Evolutionary conservation across 2,113 vertebrate species (phyloP).

Genomic region (Pollachius pollachius): DNA sequence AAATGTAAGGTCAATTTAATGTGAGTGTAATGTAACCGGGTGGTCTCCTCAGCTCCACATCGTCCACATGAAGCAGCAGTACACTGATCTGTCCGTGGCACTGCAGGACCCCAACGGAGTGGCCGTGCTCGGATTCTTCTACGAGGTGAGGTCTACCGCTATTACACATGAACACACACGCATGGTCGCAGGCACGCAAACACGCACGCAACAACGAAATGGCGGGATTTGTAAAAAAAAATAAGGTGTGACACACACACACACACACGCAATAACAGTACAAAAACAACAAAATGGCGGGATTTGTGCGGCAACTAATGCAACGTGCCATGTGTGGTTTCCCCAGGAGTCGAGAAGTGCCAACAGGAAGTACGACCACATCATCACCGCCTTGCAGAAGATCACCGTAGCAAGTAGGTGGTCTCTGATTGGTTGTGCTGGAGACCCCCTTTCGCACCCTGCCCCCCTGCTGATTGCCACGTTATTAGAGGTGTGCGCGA

Average conservation of each 20-base stretch:
- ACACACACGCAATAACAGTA: too few relatives aligned
- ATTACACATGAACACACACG: not conserved
- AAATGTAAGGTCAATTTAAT: too few relatives aligned
- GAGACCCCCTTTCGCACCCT: not conserved
- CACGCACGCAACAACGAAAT: not conserved
- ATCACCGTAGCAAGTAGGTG: constrained; percentile 52
- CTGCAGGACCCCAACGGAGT: constrained; percentile 59
- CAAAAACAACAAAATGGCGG: too few relatives aligned
- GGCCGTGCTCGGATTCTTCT: constrained; percentile 87
- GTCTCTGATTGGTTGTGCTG: constrained; percentile 3
- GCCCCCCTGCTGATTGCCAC: not conserved
- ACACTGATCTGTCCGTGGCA: constrained; percentile 22
- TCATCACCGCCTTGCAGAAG: constrained; percentile 51
- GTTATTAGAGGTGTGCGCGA: too few relatives aligned
- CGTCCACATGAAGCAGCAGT: constrained; percentile 80
- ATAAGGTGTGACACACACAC: too few relatives aligned
- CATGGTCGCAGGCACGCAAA: too few relatives aligned
- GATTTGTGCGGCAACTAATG: not conserved
- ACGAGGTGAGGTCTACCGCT: constrained; percentile 71
- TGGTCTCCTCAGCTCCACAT: constrained; percentile 79
- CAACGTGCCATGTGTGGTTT: constrained; percentile 16
- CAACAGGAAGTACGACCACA: constrained; percentile 67
- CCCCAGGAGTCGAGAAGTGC: constrained; percentile 60
- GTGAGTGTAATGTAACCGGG: too few relatives aligned
- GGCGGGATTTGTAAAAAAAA: not conserved